Base-by-base conservation (phyloP, 2,113 vertebrate genomes). In the Acrocephalus arundinaceus region DNA sequence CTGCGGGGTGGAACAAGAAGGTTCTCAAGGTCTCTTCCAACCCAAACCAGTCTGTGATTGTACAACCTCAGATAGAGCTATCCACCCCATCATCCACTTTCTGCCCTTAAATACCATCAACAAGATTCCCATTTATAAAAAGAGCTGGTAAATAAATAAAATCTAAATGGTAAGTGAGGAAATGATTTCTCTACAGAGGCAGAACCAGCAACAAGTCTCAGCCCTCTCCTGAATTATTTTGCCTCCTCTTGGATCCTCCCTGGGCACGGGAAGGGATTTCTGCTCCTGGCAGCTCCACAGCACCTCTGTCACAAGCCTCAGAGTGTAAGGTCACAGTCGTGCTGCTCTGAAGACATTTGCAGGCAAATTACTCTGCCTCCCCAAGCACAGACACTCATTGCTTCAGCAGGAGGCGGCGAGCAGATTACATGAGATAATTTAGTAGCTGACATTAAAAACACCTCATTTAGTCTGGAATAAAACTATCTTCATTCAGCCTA, bases 391-490 rank as follows among this genome's bases (percentile, higher is more conserved):
- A n/a, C 4, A 81, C 57, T 82, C 85, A 58, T 27, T 58, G 70
- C 81, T 92, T 73, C 93, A 85, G 74, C 77, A 71, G 96, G 58
- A 95, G 87, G 78, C 71, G 27, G 63, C 21, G 22, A 61, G 58
- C 46, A 58, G 63, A 88, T 85, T 71, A 79, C 85, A 84, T 0
- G 7, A 82, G 94, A 30, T 91, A 68, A 92, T 95, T 96, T 67
- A 94, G 72, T 37, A 48, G 87, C 59, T 96, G 94, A 78, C 90
- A 92, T 75, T 49, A 90, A 89, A 95, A 81, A 39, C 80, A 67
- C 68, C 83, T 92, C 68, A 63, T 95, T 96, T 81, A 87, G 61
- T 73, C 70, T 54, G 31, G 49, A 81, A 96, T 68, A 89, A 94
- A 93, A 94, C 84, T 67, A 81, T 27, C 90, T 87, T 23, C 92